Base-by-base conservation (phyloP, 1,140 invertebrate species). In the Musca vetustissima region DNA sequence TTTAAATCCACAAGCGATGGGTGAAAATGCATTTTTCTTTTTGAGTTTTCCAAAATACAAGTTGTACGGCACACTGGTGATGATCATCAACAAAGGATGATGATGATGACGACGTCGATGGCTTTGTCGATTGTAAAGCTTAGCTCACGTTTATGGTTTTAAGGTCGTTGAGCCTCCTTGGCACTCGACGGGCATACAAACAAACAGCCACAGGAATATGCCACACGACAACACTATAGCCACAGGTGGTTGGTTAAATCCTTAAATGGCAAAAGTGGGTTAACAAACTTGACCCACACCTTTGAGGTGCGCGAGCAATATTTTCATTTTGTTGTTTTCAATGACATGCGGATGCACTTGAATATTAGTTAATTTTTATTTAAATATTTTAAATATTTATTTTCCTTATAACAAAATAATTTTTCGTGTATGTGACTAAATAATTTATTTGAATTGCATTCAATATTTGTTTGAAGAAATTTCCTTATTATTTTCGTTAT, bases 251-350 rank as follows among this genome's bases (percentile, higher is more conserved):
- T 43, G 36, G 36, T 43, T 61, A 61, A 59, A 61, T 61, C 57
- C 57, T 61, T 61, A 61, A 17, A 61, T 19, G 57, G 57, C 36
- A 61, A 61, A 61, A 61, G 57, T 61, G 57, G 57, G 57, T 61
- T 61, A 61, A 36, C 36, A 61, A 61, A 61, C 57, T 61, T 61
- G 57, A 61, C 57, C 57, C 57, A 61, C 57, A 59, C 55, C 28
- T 36, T 36, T 43, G 19, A 43, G 15, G 53, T 43, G 36, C 36
- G 1, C 4, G 36, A 43, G 11, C 36, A 55, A 61, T 17, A 52
- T 52, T 52, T 52, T 52, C 48, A 19, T 52, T 22, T 52, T 6
- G 19, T 19, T 22, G 9, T 19, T 22, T 21, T 22, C 53, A 57
- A 57, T 28, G 28, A 28, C 13, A 57, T 15, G 11, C 6, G 36